phyloP scores from a whole-genome alignment of 2,113 vertebrate species.

The Engraulis encrasicolus region DNA sequence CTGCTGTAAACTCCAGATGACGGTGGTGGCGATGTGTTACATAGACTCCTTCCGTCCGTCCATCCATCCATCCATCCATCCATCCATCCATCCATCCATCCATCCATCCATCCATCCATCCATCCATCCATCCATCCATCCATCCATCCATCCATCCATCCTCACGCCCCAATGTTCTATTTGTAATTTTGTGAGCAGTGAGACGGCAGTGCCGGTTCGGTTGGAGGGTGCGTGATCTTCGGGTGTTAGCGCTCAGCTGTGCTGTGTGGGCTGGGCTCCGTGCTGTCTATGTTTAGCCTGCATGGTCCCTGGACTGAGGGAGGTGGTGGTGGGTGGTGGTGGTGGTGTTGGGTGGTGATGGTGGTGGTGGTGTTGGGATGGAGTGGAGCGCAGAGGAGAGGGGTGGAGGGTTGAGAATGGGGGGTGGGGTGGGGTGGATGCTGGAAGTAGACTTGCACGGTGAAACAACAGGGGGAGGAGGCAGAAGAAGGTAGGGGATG shows the following conservation, averaged over 20 bases:
- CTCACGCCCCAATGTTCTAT: background rate
- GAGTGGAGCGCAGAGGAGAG: too few species aligned
- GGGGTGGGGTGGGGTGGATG: conserved; percentile 21
- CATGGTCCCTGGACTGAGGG: conserved; percentile 41
- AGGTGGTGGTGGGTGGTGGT: too few species aligned
- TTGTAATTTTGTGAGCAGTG: background rate
- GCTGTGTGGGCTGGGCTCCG: conserved; percentile 54
- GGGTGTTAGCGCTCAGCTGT: background rate
- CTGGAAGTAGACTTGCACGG: background rate
- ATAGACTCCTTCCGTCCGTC: too few species aligned
- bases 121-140: background rate
- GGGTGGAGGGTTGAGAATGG: too few species aligned
- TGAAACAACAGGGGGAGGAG: background rate
- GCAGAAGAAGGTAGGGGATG: background rate
- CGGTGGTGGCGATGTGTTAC: background rate
- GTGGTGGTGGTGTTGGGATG: too few species aligned
- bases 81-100: too few species aligned
- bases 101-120: too few species aligned
- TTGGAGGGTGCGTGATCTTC: background rate
- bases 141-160: too few species aligned
- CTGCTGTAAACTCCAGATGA: background rate
- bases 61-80: too few species aligned
- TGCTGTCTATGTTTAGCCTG: conserved; percentile 48
- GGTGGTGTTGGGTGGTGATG: too few species aligned
- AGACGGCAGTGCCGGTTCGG: background rate